Evolutionary conservation across 37 sponge, comb jelly and placozoan genomes (phyloP).

Genomic region (Lycopodina hypogea): DNA sequence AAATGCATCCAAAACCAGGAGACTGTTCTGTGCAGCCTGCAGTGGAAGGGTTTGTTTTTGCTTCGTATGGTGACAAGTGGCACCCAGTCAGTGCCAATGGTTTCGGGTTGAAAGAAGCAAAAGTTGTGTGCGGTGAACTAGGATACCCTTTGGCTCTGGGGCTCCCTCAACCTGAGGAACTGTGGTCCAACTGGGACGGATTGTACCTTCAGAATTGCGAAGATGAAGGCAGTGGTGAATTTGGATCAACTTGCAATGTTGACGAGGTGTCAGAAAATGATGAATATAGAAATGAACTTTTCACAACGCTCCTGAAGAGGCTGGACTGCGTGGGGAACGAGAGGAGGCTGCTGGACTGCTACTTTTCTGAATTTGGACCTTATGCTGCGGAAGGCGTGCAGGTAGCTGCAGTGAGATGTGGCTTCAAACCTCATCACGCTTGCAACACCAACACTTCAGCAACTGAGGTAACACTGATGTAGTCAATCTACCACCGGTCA

Average conservation of each 20-base stretch:
- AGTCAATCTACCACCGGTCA: too few species aligned
- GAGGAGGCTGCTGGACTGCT: constrained; percentile 39
- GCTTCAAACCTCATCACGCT: constrained; percentile 34
- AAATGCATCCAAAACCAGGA: constrained; percentile 9
- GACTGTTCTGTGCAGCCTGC: constrained; percentile 25
- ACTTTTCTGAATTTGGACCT: constrained; percentile 25
- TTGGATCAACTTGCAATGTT: not conserved
- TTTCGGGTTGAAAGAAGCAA: constrained; percentile 35
- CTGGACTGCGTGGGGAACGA: constrained; percentile 52
- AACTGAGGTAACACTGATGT: constrained; percentile 15
- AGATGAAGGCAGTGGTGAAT: not conserved
- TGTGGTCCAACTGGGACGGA: constrained; percentile 39
- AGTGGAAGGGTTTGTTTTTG: constrained; percentile 59
- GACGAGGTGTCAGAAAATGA: not conserved
- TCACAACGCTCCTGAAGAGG: constrained; percentile 7
- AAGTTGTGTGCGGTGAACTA: constrained; percentile 61
- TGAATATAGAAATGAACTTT: not conserved
- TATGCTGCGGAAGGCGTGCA: not conserved
- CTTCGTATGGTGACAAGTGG: constrained; percentile 35
- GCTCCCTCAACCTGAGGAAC: constrained; percentile 9
- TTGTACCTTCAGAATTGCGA: not conserved
- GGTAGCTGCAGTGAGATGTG: constrained; percentile 71
- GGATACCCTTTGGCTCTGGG: constrained; percentile 60
- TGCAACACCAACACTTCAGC: constrained; percentile 7
- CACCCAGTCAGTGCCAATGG: constrained; percentile 31